Percentiles rank a stretch among this genome's conserved stretches.
These are phyloP conservation scores for Cheilosia scutellata DNA, from an alignment of 2,888 invertebrate species.

Conservation along the genomic window DNA sequence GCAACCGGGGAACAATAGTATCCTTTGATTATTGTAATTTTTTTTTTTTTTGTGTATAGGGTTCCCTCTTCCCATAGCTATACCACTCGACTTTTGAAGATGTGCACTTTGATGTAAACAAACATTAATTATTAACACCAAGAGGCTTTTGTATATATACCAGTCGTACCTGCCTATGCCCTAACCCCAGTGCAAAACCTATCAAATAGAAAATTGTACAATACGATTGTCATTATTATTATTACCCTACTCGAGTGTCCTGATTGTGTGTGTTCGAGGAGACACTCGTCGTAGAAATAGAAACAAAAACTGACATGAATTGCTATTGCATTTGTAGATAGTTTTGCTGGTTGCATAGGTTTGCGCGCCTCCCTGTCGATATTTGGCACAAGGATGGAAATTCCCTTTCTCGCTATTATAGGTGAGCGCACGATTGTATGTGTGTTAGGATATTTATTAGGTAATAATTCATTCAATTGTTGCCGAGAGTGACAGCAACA, in stretches of 20 bases:
- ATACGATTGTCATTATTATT: slow-evolving; percentile 57
- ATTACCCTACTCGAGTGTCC: slow-evolving; percentile 25
- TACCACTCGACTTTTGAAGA: slow-evolving; percentile 50
- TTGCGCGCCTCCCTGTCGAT: slow-evolving; percentile 53
- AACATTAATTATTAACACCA: slow-evolving; percentile 64
- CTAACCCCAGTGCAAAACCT: slow-evolving; percentile 14
- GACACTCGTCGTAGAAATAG: slow-evolving; percentile 4
- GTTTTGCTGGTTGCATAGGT: slow-evolving; percentile 13
- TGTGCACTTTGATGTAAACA: slow-evolving; percentile 57
- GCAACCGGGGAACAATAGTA: slow-evolving; percentile 57
- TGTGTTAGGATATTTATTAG: slow-evolving; percentile 59
- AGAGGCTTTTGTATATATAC: slow-evolving; percentile 16
- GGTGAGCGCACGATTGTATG: slow-evolving; percentile 22
- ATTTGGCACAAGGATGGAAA: slow-evolving; percentile 23
- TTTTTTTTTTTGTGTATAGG: slow-evolving; percentile 14
- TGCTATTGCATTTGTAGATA: slow-evolving; percentile 9
- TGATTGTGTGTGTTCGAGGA: not conserved
- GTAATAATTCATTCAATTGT: slow-evolving; percentile 70
- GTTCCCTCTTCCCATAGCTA: slow-evolving; percentile 33
- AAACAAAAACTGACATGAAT: slow-evolving; percentile 12
- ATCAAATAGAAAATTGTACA: slow-evolving; percentile 58
- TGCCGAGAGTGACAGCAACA: slow-evolving; percentile 49
- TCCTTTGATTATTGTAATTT: slow-evolving; percentile 50
- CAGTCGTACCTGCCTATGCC: not conserved
- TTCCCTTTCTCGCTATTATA: not conserved